Percentiles rank a stretch among this genome's conserved stretches.
phyloP scores from a whole-genome alignment of 1,140 invertebrate genomes.

The Daktulosphaira vitifoliae region DNA sequence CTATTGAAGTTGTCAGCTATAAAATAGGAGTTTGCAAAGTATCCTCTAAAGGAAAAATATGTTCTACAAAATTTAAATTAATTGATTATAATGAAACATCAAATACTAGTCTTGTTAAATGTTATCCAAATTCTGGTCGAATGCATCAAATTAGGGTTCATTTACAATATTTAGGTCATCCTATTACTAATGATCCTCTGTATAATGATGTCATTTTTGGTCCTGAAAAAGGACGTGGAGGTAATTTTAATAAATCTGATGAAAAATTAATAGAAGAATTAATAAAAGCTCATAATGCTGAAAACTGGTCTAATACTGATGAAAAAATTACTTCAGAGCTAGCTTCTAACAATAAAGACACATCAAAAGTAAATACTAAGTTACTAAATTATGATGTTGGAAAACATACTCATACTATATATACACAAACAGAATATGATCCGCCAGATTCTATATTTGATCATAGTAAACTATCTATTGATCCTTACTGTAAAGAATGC shows the following conservation, averaged over 20 bases:
- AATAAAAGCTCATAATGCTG: slow-evolving; percentile 83
- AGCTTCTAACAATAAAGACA: not conserved
- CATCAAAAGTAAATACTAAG: too few relatives aligned
- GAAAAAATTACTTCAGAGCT: slow-evolving; percentile 49
- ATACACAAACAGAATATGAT: slow-evolving; percentile 71
- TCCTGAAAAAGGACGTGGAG: slow-evolving; percentile 81
- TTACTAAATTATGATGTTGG: not conserved
- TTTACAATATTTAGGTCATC: slow-evolving; percentile 91
- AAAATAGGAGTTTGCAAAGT: slow-evolving; percentile 94
- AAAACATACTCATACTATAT: slow-evolving; percentile 47
- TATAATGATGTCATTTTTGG: slow-evolving; percentile 91
- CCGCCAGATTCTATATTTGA: slow-evolving; percentile 58
- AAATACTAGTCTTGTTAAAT: slow-evolving; percentile 86
- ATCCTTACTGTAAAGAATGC: slow-evolving; percentile 86
- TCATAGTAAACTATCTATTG: slow-evolving; percentile 62
- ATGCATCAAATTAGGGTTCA: slow-evolving; percentile 99
- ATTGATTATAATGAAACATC: slow-evolving; percentile 66
- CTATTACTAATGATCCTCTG: slow-evolving; percentile 91
- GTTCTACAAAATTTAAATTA: slow-evolving; percentile 79
- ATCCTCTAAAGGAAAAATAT: slow-evolving; percentile 78
- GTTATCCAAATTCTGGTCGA: slow-evolving; percentile 85
- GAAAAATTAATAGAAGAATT: slow-evolving; percentile 80
- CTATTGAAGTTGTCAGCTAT: slow-evolving; percentile 89
- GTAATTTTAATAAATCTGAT: slow-evolving; percentile 80
- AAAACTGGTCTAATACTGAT: slow-evolving; percentile 86